These are phyloP conservation scores for Pseudococcus longispinus DNA, from an alignment of 2,888 invertebrate species.

Conservation along the genomic window DNA sequence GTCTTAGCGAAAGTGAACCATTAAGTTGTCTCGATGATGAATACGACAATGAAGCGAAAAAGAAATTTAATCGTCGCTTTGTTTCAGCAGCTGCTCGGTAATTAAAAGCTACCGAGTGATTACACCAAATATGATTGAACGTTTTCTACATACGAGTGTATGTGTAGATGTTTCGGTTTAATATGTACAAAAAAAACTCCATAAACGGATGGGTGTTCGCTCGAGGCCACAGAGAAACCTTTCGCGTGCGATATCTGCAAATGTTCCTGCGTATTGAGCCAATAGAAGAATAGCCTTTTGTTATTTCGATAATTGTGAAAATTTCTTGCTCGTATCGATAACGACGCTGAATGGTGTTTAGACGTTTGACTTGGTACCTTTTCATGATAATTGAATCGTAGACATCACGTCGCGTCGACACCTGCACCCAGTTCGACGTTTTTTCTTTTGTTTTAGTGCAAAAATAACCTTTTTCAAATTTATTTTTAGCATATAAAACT, in stretches of 20 bases:
- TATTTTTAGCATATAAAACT: no score
- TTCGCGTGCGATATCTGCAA: background rate
- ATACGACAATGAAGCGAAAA: constrained; percentile 33
- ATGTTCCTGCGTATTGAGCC: background rate
- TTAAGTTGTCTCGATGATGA: constrained; percentile 21
- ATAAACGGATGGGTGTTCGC: background rate
- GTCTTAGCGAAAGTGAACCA: constrained; percentile 44
- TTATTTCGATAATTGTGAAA: background rate
- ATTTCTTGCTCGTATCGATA: background rate
- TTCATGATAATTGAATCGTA: background rate
- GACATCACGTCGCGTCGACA: no score
- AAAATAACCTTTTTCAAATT: no score
- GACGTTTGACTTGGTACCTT: background rate
- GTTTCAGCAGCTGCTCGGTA: constrained; percentile 15
- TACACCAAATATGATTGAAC: background rate
- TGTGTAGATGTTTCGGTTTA: background rate
- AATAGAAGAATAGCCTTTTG: background rate
- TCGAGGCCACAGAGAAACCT: background rate
- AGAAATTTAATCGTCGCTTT: constrained; percentile 21
- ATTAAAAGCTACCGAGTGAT: background rate
- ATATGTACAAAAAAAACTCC: background rate
- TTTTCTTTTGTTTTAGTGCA: background rate
- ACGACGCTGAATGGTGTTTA: no score
- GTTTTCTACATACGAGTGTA: background rate
- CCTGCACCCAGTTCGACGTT: background rate